Conservation (phyloP, 35 echinoderm and acorn worm genomes). For the Ophioderma brevispina region DNA sequence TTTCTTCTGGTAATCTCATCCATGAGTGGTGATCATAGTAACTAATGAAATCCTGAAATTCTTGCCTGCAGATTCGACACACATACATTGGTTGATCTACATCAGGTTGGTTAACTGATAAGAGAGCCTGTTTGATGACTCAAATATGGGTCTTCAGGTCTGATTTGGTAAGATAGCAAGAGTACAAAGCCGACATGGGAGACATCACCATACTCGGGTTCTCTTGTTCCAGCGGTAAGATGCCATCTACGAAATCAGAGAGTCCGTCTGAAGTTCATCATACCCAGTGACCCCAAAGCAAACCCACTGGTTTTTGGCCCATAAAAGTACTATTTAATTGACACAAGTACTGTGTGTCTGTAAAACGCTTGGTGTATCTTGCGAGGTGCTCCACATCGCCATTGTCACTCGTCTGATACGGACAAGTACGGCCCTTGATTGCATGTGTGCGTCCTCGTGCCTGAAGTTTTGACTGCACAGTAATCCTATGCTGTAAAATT, state of each 20-base stretch:
- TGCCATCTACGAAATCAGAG: slow-evolving; percentile 19
- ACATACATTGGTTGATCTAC: not conserved
- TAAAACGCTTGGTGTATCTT: not conserved
- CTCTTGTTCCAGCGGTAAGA: slow-evolving; percentile 12
- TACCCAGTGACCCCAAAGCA: slow-evolving; percentile 19
- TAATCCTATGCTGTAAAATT: slow-evolving; percentile 9
- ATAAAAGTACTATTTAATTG: slow-evolving; percentile 20
- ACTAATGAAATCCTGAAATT: slow-evolving; percentile 9
- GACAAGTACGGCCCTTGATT: slow-evolving; percentile 21
- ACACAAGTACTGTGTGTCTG: not conserved
- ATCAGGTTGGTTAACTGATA: not conserved
- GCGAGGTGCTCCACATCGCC: slow-evolving; percentile 5
- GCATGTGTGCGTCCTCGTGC: not conserved
- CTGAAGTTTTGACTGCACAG: not conserved
- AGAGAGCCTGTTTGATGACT: not conserved
- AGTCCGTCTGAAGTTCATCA: slow-evolving; percentile 18
- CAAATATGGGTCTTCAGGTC: not conserved
- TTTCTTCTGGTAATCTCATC: slow-evolving; percentile 7
- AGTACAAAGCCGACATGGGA: slow-evolving; percentile 28
- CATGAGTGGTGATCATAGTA: slow-evolving; percentile 34
- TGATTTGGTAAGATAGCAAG: not conserved
- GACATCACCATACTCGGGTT: not conserved
- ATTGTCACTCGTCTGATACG: not conserved
- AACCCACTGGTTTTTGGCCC: slow-evolving; percentile 5
- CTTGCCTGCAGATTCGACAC: not conserved